A percentile compares a stretch with the other conserved stretches of the same genome.
Evolutionary conservation across 2,888 invertebrate species (phyloP).

Genomic region (Chymomyza procnemis): DNA sequence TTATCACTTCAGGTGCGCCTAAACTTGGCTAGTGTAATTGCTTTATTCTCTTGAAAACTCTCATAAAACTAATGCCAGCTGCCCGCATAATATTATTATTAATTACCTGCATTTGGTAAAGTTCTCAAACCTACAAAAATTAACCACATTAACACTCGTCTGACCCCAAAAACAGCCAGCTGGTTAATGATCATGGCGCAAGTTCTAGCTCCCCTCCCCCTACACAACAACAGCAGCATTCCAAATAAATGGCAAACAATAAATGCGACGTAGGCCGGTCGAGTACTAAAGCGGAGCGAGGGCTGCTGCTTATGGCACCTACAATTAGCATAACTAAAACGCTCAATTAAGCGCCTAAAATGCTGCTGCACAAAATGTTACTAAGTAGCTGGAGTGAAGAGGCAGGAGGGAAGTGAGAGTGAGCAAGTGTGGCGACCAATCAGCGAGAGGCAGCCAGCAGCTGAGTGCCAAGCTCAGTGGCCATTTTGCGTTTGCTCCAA

Average conservation of each 20-base stretch:
- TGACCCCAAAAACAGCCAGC: neutral
- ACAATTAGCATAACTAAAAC: slow-evolving; percentile 72
- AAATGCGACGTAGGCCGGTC: slow-evolving; percentile 15
- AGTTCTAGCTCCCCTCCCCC: slow-evolving; percentile 1
- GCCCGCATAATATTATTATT: slow-evolving; percentile 22
- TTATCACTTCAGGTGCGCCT: no score
- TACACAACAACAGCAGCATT: neutral
- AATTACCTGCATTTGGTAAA: slow-evolving; percentile 29
- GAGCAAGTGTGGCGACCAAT: neutral
- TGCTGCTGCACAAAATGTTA: slow-evolving; percentile 28
- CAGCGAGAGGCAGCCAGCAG: neutral
- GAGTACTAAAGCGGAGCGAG: neutral
- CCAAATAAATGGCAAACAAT: slow-evolving; percentile 33
- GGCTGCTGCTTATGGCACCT: slow-evolving; percentile 15
- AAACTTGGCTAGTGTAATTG: no score
- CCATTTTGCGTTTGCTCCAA: slow-evolving; percentile 1
- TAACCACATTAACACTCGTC: neutral
- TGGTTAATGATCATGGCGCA: slow-evolving; percentile 1
- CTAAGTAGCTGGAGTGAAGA: neutral
- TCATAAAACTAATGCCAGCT: neutral
- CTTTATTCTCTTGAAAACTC: neutral
- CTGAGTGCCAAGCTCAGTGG: neutral
- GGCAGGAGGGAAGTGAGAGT: neutral
- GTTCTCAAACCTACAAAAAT: neutral
- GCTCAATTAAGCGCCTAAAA: slow-evolving; percentile 65